Conservation (phyloP, 2,888 invertebrate genomes). For the Plutella xylostella region DNA sequence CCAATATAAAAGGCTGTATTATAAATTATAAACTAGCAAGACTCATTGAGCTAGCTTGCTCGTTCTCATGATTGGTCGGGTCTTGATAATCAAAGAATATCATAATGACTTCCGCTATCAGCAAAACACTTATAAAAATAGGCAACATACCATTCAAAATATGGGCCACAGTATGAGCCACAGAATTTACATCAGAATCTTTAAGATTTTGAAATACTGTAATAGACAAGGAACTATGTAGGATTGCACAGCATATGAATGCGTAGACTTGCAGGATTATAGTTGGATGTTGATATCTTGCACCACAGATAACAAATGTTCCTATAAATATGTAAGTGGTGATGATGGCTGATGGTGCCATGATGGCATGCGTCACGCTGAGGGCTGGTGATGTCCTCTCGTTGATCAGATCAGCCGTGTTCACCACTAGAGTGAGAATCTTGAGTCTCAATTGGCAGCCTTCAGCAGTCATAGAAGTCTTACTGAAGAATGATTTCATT, state of each 20-base stretch:
- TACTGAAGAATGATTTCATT: conserved; percentile 11
- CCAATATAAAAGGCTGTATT: too few species aligned
- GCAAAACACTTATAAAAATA: conserved; percentile 32
- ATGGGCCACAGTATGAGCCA: conserved; percentile 20
- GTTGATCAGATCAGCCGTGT: conserved; percentile 42
- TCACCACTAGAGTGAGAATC: conserved; percentile 30
- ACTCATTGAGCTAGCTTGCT: too few species aligned
- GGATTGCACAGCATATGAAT: conserved; percentile 27
- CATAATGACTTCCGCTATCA: conserved; percentile 38
- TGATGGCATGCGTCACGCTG: conserved; percentile 34
- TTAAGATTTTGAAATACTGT: conserved; percentile 31
- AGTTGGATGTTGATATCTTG: conserved; percentile 25
- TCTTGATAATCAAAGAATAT: conserved; percentile 30
- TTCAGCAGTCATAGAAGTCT: conserved; percentile 32
- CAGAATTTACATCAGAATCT: background rate
- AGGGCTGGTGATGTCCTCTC: conserved; percentile 34
- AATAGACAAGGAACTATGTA: conserved; percentile 32
- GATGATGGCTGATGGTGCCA: conserved; percentile 39
- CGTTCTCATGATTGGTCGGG: conserved; percentile 8
- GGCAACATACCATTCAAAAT: conserved; percentile 44
- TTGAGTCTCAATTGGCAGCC: conserved; percentile 22
- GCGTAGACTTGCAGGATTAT: conserved; percentile 38
- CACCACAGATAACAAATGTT: conserved; percentile 26
- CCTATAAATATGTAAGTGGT: conserved; percentile 37
- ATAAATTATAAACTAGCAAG: too few species aligned